phyloP scores from a whole-genome alignment of 2,888 invertebrate genomes.

The Folsomia manolachei region DNA sequence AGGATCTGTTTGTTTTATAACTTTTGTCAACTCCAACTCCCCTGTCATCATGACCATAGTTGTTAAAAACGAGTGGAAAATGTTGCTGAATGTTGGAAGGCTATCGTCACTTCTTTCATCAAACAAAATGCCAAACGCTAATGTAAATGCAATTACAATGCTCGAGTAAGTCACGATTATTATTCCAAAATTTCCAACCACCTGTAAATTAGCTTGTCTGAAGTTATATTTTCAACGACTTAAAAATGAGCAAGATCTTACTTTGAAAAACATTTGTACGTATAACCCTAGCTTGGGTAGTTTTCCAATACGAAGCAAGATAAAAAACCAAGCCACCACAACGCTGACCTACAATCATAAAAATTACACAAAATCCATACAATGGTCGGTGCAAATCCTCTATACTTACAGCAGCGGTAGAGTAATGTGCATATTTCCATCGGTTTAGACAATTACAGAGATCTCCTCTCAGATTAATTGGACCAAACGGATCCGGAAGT shows the following conservation, averaged over 20 bases:
- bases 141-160: constrained; percentile 72
- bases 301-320: constrained; percentile 82
- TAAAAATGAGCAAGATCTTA: background rate
- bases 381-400: background rate
- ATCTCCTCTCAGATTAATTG: constrained; percentile 47
- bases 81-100: constrained; percentile 52
- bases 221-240: background rate
- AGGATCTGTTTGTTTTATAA: background rate
- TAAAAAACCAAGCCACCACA: constrained; percentile 75
- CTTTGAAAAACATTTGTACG: constrained; percentile 66
- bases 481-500: constrained; percentile 46
- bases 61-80: constrained; percentile 67
- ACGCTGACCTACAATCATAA: constrained; percentile 61
- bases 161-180: constrained; percentile 78
- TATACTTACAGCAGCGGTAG: background rate
- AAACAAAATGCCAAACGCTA: constrained; percentile 78
- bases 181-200: constrained; percentile 71
- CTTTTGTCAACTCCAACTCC: constrained; percentile 63
- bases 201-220: background rate
- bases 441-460: constrained; percentile 20
- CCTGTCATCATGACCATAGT: constrained; percentile 87
- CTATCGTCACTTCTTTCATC: constrained; percentile 53
- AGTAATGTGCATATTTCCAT: background rate
- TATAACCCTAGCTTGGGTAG: constrained; percentile 83
- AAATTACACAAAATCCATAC: background rate